Conservation (phyloP, 2,113 vertebrate species). For the Xiphorhynchus elegans region DNA sequence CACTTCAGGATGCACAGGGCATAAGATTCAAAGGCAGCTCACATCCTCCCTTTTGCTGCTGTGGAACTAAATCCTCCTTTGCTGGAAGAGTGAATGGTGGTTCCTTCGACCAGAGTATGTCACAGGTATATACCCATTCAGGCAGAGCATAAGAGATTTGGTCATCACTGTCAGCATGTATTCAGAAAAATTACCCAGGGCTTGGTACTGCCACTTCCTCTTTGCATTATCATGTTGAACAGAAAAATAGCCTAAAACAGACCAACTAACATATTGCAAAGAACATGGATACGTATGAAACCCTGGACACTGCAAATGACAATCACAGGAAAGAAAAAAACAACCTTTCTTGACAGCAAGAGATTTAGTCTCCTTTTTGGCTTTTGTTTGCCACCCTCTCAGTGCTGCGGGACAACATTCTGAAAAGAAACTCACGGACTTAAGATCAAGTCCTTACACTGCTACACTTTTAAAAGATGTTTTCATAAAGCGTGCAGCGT, state of each 20-base stretch:
- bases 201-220: not conserved
- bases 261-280: not conserved
- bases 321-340: not conserved
- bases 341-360: not conserved
- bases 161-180: accelerated
- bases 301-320: not conserved
- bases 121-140: not conserved
- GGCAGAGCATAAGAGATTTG: not conserved
- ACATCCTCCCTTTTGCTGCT: not conserved
- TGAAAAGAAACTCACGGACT: not conserved
- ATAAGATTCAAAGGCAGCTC: not conserved
- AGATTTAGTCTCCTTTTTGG: not conserved
- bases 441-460: not conserved
- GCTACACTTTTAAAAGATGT: not conserved
- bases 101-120: not conserved
- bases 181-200: not conserved
- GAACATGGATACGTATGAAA: not conserved
- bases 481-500: not conserved
- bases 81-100: not conserved
- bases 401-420: not conserved
- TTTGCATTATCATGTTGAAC: not conserved
- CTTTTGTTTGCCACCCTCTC: not conserved
- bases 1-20: not conserved
- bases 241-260: not conserved
- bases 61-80: not conserved